Percentiles rank a stretch among this genome's conserved stretches.
Evolutionary conservation across 2,888 invertebrate species (phyloP).

Genomic region (Ashinkailepas kermadecensis): DNA sequence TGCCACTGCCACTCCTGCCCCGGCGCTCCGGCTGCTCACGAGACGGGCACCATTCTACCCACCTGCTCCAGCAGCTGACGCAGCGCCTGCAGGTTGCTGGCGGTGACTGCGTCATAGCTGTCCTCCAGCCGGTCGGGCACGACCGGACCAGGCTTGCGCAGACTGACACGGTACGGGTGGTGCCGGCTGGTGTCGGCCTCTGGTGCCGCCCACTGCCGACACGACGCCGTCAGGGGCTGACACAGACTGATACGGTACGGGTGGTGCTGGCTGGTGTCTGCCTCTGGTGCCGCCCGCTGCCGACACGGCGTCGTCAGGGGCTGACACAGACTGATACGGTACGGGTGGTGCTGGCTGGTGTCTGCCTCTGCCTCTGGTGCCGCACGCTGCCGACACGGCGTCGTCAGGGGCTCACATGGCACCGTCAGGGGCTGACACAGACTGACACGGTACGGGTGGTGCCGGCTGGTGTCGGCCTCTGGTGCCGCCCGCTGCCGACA

Average conservation of each 20-base stretch:
- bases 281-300: too few species aligned
- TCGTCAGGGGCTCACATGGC: too few species aligned
- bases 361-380: too few species aligned
- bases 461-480: neutral
- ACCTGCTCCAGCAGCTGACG: conserved; percentile 83
- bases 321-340: too few species aligned
- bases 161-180: conserved; percentile 52
- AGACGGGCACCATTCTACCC: conserved; percentile 33
- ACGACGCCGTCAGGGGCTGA: conserved; percentile 48
- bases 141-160: conserved; percentile 70
- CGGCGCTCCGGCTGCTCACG: too few species aligned
- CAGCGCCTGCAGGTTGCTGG: conserved; percentile 80
- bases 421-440: too few species aligned
- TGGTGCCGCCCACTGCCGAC: neutral
- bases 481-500: neutral
- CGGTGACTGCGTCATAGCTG: conserved; percentile 80
- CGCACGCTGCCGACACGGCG: too few species aligned
- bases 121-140: conserved; percentile 79
- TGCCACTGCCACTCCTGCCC: neutral
- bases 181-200: neutral
- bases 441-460: too few species aligned
- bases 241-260: conserved; percentile 57
- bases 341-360: too few species aligned
- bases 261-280: neutral
- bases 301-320: too few species aligned